These are phyloP conservation scores for Labeo catla DNA, from an alignment of 2,113 vertebrate species.

Conservation along the genomic window DNA sequence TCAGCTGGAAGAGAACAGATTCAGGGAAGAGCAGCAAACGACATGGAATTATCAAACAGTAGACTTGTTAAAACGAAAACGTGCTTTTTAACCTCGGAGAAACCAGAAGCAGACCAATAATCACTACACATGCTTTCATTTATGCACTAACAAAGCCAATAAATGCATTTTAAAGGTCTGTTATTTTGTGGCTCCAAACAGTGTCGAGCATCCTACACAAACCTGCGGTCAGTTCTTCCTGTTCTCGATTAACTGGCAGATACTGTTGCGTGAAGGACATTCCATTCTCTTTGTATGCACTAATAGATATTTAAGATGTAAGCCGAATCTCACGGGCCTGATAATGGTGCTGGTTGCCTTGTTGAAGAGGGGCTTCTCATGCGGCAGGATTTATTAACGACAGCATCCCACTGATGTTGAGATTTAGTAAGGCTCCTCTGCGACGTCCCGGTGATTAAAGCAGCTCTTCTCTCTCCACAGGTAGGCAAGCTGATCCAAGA, in stretches of 20 bases:
- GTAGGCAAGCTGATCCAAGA: constrained; percentile 98
- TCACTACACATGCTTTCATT: constrained; percentile 46
- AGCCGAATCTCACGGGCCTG: constrained; percentile 60
- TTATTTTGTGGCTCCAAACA: constrained; percentile 41
- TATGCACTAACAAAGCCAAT: constrained; percentile 29
- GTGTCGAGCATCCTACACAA: constrained; percentile 51
- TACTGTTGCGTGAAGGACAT: constrained; percentile 63
- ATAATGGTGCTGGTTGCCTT: constrained; percentile 32
- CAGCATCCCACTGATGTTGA: constrained; percentile 67
- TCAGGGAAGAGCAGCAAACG: not conserved
- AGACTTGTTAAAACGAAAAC: constrained; percentile 28
- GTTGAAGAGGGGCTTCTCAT: constrained; percentile 37
- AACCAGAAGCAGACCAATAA: constrained; percentile 2
- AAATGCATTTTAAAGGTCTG: constrained; percentile 36
- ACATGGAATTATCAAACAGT: constrained; percentile 1
- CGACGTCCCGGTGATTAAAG: constrained; percentile 65
- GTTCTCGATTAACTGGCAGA: constrained; percentile 65
- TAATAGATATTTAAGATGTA: constrained; percentile 73
- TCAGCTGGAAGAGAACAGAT: not conserved
- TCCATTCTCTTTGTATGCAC: constrained; percentile 59
- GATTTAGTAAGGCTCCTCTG: constrained; percentile 54
- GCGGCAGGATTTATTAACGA: constrained; percentile 71
- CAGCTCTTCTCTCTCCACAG: constrained; percentile 77
- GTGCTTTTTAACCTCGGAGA: not conserved
- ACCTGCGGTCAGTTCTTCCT: constrained; percentile 70